These are phyloP conservation scores for Pecten maximus DNA, from an alignment of 2,888 invertebrate species.

Conservation along the genomic window DNA sequence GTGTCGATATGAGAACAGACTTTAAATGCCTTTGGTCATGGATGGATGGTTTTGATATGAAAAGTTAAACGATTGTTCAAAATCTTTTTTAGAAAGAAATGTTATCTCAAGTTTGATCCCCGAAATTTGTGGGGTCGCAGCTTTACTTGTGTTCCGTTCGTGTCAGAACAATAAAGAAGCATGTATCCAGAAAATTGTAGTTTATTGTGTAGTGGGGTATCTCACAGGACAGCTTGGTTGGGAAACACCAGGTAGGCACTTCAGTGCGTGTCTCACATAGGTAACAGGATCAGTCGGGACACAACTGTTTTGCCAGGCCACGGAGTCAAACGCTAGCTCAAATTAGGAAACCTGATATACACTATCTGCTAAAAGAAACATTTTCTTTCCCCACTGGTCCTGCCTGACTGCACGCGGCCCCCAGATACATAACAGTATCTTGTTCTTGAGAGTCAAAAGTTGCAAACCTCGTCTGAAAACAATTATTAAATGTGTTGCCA, in stretches of 20 bases:
- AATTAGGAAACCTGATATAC: conserved; percentile 46
- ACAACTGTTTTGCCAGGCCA: conserved; percentile 35
- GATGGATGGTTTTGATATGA: conserved; percentile 13
- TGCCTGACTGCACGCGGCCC: conserved; percentile 42
- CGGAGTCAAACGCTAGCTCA: conserved; percentile 43
- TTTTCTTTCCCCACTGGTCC: conserved; percentile 41
- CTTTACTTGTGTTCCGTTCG: neutral
- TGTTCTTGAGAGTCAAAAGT: conserved; percentile 42
- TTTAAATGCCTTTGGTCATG: conserved; percentile 5
- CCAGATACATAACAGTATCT: conserved; percentile 47
- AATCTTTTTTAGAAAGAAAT: conserved; percentile 28
- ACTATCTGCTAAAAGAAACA: conserved; percentile 48
- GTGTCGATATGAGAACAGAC: neutral
- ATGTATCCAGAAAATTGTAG: conserved; percentile 18
- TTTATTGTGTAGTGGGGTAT: neutral
- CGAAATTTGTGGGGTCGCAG: conserved; percentile 15
- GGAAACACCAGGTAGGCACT: neutral
- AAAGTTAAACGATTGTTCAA: conserved; percentile 35
- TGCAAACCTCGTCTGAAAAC: conserved; percentile 36
- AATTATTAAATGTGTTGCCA: conserved; percentile 41
- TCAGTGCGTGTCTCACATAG: neutral
- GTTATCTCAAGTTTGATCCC: neutral
- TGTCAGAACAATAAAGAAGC: conserved; percentile 23
- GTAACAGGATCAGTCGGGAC: conserved; percentile 8
- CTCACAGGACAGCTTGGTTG: neutral